phyloP scores from a whole-genome alignment of 1,140 invertebrate genomes.

The Nymphalis io region DNA sequence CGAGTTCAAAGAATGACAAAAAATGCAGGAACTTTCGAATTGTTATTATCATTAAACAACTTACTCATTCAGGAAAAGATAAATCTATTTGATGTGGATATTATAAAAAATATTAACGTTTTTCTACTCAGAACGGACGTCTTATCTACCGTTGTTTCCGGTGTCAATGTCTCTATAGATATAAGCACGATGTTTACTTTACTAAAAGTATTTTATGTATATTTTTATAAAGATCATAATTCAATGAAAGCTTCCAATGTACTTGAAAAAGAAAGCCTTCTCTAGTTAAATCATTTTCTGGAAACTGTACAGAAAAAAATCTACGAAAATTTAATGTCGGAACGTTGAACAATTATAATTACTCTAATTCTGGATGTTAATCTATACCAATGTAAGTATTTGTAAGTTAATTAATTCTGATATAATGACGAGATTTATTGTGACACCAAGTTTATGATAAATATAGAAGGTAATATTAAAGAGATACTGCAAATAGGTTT shows the following conservation, averaged over 20 bases:
- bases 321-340: too few species aligned
- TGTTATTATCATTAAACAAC: slow-evolving; percentile 25
- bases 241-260: neutral
- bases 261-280: neutral
- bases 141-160: slow-evolving; percentile 49
- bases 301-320: neutral
- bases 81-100: slow-evolving; percentile 29
- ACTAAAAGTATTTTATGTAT: neutral
- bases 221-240: neutral
- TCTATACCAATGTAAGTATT: neutral
- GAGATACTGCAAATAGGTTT: slow-evolving; percentile 42
- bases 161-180: slow-evolving; percentile 49
- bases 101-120: slow-evolving; percentile 33
- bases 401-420: too few species aligned
- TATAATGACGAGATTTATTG: too few species aligned
- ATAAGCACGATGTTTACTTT: slow-evolving; percentile 4
- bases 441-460: too few species aligned
- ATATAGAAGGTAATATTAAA: slow-evolving; percentile 34
- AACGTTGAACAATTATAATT: neutral
- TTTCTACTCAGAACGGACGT: slow-evolving; percentile 39
- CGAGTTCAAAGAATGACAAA: neutral
- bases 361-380: neutral
- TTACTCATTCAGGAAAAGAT: slow-evolving; percentile 32
- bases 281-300: neutral
- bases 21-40: slow-evolving; percentile 10